phyloP scores from a whole-genome alignment of 2,888 invertebrate species.

The Callyntrura guangdongensis region DNA sequence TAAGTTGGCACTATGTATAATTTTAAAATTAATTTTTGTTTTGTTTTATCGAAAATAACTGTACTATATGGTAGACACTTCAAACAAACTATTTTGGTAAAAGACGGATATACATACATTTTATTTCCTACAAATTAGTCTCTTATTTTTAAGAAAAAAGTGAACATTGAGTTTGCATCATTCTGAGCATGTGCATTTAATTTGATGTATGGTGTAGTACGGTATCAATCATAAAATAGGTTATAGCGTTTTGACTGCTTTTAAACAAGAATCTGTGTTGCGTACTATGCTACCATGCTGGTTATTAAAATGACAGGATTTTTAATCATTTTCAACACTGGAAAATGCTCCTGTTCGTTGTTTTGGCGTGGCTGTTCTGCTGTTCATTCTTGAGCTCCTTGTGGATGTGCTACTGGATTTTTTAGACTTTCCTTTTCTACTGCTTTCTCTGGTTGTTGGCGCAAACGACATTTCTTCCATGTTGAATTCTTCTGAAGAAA shows the following conservation, averaged over 20 bases:
- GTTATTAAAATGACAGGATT: not conserved
- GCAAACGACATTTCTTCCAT: conserved; percentile 69
- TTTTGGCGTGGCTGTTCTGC: conserved; percentile 53
- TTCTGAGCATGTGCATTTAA: not conserved
- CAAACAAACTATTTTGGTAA: too few relatives aligned
- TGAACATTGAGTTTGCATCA: not conserved
- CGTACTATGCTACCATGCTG: too few relatives aligned
- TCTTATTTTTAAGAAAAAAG: too few relatives aligned
- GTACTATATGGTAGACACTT: too few relatives aligned
- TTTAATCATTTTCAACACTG: conserved; percentile 54
- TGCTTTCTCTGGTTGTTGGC: not conserved
- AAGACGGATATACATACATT: too few relatives aligned
- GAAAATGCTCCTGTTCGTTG: conserved; percentile 60
- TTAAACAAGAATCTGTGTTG: too few relatives aligned
- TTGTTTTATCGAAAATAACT: too few relatives aligned
- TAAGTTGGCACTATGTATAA: too few relatives aligned
- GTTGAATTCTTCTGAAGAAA: conserved; percentile 63
- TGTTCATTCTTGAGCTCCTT: conserved; percentile 41
- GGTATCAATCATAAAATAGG: not conserved
- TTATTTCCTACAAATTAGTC: too few relatives aligned
- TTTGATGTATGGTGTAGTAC: not conserved
- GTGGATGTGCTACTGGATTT: not conserved
- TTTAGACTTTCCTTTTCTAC: conserved; percentile 34
- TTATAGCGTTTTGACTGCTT: not conserved
- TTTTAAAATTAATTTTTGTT: too few relatives aligned